Evolutionary conservation across 2,797 vertebrate species (phyloP), one percentile per base, ranked within the genome.

Genomic region (Gadopsis marmoratus): DNA sequence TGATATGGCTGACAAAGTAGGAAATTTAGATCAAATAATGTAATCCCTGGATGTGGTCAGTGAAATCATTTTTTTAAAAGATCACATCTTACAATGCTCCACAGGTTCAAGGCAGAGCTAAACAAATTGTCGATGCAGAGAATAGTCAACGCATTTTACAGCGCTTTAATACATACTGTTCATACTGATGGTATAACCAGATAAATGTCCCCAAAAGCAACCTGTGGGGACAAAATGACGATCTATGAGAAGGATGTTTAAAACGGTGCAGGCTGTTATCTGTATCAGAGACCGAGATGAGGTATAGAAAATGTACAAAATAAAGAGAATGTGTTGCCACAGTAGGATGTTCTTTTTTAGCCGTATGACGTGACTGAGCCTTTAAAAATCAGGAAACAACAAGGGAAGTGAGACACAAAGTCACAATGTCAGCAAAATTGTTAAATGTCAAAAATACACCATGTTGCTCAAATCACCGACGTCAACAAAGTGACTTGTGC

Each of bases 331-430:
- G 0, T 21, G 2, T 19, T 59, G 35, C 47, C 35, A 43, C 11
- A 19, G 2, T 54, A 66, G 45, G 9, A 48, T 41, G 37, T 47
- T 21, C 2, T 14, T 1, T 33, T 56, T 66, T 66, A 23, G 14
- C 14, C 37, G 13, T 2, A 0, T 78, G 37, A 60, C 50, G 14
- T 58, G 19, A 70, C 4, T 1, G 6, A 77, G 14, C 8, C 45
- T 21, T 69, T 21, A 10, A 54, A 82, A 74, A 53, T 65, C 0
- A 48, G 26, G 70, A 78, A 61, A 58, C 45, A 31, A 59, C 0
- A 56, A 35, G 3, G 43, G 75, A 87, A 86, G 26, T 64, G 55
- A 89, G 83, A 83, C 74, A 72, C 16, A 50, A 55, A 78, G 13
- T 50, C 14, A 62, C 56, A 43, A 31, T 0, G 0, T 86, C 80